A percentile compares a stretch with the other conserved stretches of the same genome.
Conservation (phyloP, 2,888 invertebrate species). For the Tortricodes alternella region DNA sequence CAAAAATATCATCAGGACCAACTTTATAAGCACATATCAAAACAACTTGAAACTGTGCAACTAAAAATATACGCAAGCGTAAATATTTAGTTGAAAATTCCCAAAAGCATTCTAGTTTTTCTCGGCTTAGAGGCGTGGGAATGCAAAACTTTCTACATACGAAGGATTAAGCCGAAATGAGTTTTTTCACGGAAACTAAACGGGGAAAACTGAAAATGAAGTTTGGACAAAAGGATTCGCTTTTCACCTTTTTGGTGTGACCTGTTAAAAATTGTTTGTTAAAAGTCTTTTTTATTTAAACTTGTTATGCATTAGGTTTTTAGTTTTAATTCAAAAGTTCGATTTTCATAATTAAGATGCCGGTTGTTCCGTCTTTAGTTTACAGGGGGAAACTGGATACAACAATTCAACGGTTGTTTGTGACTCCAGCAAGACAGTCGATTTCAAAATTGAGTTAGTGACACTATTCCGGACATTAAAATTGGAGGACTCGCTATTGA, state of each 20-base stretch:
- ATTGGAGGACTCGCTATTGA: no score
- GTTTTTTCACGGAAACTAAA: slow-evolving; percentile 51
- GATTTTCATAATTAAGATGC: no score
- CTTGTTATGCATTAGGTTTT: no score
- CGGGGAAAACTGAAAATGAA: slow-evolving; percentile 24
- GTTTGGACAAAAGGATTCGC: slow-evolving; percentile 37
- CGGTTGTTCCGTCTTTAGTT: no score
- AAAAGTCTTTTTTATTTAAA: slow-evolving; percentile 5
- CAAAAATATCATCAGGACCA: background rate
- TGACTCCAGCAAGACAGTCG: no score
- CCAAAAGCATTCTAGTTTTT: slow-evolving; percentile 21
- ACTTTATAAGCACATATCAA: background rate
- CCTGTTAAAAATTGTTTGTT: slow-evolving; percentile 14
- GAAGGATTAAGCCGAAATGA: slow-evolving; percentile 60
- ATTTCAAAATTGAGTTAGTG: no score
- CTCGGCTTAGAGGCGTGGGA: slow-evolving; percentile 40
- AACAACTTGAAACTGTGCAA: slow-evolving; percentile 4
- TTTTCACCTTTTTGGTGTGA: slow-evolving; percentile 11
- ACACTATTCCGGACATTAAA: no score
- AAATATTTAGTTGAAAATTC: slow-evolving; percentile 25
- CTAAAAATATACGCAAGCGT: slow-evolving; percentile 18
- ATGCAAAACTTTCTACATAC: slow-evolving; percentile 52
- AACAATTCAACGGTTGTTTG: no score
- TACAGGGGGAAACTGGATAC: no score
- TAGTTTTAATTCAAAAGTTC: no score